Evolutionary conservation across 2,797 vertebrate species (phyloP), one percentile per base, ranked within the genome.

Genomic region (Chloroceryle amazona): DNA sequence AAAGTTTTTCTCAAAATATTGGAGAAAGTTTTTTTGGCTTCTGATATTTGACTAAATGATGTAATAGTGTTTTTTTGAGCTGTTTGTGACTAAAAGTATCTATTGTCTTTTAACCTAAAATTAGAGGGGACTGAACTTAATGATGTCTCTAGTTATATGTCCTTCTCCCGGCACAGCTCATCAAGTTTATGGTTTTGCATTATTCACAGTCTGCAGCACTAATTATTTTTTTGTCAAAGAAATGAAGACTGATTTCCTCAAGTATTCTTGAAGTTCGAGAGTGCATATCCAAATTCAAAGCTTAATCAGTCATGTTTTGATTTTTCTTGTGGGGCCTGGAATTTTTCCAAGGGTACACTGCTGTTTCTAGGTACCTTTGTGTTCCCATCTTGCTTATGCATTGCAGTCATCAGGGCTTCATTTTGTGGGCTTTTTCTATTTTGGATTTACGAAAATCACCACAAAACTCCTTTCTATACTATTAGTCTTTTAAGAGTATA

Each of bases 201-300:
- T 94, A 72, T 90, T 92, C 86, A 76, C 73, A 80, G 82, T 76
- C 82, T 68, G 65, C 8, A 13, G 44, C 26, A 68, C 84, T 86
- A 83, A 86, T 82, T 89, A 70, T 72, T 83, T 89, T 61, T 89
- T 82, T 84, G 67, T 82, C 65, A 81, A 46, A 81, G 58, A 76
- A 92, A 92, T 72, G 54, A 87, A 95, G 78, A 92, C 49, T 73
- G 60, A 95, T 90, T 84, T 94, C 68, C 79, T 83, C 62, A 76
- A 82, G 86, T 67, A 49, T 58, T 86, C 21, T 41, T 49, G 54
- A 92, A 72, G 49, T 83, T 95, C 82, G 81, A 60, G 81, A 80
- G 44, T 51, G 55, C 54, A 18, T 16, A 87, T 54, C 28, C 23
- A 31, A 71, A 86, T 84, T 58, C 62, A 81, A 89, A 86, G 73